A percentile compares a stretch with the other conserved stretches of the same genome.
Conservation (phyloP, 2,888 invertebrate genomes). For the Lampropteryx suffumata region DNA sequence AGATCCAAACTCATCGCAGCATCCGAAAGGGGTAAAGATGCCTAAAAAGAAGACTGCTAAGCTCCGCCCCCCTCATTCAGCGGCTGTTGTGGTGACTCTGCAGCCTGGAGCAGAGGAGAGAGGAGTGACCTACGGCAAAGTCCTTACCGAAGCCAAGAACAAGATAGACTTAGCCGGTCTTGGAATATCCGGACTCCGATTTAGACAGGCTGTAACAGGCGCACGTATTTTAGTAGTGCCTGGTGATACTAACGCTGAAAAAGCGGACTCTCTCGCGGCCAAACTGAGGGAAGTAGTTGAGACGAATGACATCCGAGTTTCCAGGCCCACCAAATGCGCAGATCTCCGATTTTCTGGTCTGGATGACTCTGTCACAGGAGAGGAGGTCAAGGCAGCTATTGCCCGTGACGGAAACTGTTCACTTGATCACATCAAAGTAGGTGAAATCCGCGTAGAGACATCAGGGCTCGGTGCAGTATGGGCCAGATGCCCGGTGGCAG, state of each 20-base stretch:
- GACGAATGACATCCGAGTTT: background rate
- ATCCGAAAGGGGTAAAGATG: too few species aligned
- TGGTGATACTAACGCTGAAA: background rate
- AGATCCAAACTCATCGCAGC: background rate
- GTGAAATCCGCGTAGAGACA: background rate
- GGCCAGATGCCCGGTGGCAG: background rate
- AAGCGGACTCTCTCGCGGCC: background rate
- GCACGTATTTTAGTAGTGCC: conserved; percentile 6
- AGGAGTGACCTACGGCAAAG: conserved; percentile 56
- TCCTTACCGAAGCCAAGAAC: conserved; percentile 33
- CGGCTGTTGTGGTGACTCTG: conserved; percentile 83
- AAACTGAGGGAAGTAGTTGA: background rate
- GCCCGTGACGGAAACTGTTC: background rate
- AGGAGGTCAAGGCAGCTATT: background rate
- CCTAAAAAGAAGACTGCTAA: background rate
- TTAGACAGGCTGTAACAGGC: background rate
- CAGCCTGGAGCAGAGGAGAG: conserved; percentile 50
- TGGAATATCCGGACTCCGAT: background rate
- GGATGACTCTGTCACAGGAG: conserved; percentile 3
- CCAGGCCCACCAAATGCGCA: conserved; percentile 7
- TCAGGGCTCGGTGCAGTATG: background rate
- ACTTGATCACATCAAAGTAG: background rate
- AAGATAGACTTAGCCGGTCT: background rate
- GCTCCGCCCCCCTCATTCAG: conserved; percentile 47
- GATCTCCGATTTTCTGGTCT: conserved; percentile 5